Evolutionary conservation across 2,888 invertebrate species (phyloP).

Genomic region (Schizaphis graminum): DNA sequence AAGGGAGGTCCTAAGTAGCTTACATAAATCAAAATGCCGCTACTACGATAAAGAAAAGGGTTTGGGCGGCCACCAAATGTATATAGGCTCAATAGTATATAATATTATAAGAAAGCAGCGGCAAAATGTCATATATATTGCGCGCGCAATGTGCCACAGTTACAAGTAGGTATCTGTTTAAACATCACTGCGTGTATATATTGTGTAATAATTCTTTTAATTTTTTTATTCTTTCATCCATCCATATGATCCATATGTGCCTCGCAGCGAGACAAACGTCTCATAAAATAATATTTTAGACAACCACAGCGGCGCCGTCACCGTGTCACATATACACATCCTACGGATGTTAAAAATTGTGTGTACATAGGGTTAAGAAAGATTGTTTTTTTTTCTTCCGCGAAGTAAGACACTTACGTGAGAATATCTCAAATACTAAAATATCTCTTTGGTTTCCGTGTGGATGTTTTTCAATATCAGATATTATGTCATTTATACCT

Average conservation of each 20-base stretch:
- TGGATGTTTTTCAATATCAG: background rate
- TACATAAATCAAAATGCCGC: slow-evolving; percentile 59
- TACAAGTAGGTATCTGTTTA: background rate
- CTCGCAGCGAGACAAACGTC: slow-evolving; percentile 44
- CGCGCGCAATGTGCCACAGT: background rate
- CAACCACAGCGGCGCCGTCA: too few relatives aligned
- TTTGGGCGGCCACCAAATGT: slow-evolving; percentile 37
- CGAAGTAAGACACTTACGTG: background rate
- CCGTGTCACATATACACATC: background rate
- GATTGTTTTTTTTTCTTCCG: background rate
- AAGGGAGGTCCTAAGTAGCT: slow-evolving; percentile 50
- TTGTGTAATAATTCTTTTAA: slow-evolving; percentile 47
- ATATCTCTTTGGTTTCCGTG: background rate
- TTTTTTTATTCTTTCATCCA: slow-evolving; percentile 31
- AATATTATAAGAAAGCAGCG: background rate
- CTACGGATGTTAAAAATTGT: slow-evolving; percentile 31
- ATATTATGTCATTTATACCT: background rate
- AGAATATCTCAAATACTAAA: background rate
- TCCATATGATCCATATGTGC: slow-evolving; percentile 24
- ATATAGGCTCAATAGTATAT: background rate
- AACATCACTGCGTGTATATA: background rate
- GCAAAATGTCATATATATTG: slow-evolving; percentile 15
- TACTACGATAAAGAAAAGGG: slow-evolving; percentile 30
- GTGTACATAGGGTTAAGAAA: slow-evolving; percentile 29
- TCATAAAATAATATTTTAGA: slow-evolving; percentile 38